Base-by-base conservation (phyloP, 2,113 vertebrate species). In the Mirounga angustirostris region DNA sequence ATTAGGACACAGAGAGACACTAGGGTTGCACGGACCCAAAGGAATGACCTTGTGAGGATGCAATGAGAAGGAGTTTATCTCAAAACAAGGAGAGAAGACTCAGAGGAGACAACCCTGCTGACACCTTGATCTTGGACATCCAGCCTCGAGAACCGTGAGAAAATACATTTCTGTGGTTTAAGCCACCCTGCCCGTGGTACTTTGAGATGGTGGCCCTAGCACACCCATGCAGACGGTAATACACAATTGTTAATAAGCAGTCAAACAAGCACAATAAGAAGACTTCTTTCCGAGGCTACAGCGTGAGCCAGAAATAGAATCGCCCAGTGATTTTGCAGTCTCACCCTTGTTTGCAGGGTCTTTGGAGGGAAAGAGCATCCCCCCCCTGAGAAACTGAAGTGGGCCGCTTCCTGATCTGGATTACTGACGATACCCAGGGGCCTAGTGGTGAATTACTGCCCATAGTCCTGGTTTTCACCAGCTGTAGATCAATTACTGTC, bases 231-330 rank as follows among this genome's bases (percentile, higher is more conserved):
- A 69, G 26, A 84, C 14, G 18, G 15, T 36, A 81, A 73, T 30
- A 91, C 52, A 22, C 76, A 30, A 83, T 28, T 54, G 59, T 24
- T 61, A 73, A 46, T 33, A 84, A 89, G 6, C 18, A 83, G 84
- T 84, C 33, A 36, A 63, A 74, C 40, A 26, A 85, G 56, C n/a
- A 69, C 63, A 94, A 63, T 56, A 88, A 88, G 59, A 88, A 88
- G 43, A 36, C 14, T 89, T 89, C 56, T 94, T 76, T 88, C 40
- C 83, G 43, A 36, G 13, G 11, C n/a, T 86, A 33, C 21, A 80
- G 78, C 56, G 13, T 63, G 74, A 92, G 91, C 69, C 67, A 74
- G 19, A 92, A 61, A 86, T 52, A 83, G 30, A 97, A 94, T 58
- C 12, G 10, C 40, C 28, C 33, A 52, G 50, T 74, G 19, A 81